Conservation (phyloP, 2,888 invertebrate genomes). For the Parapristionchus giblindavisi region DNA sequence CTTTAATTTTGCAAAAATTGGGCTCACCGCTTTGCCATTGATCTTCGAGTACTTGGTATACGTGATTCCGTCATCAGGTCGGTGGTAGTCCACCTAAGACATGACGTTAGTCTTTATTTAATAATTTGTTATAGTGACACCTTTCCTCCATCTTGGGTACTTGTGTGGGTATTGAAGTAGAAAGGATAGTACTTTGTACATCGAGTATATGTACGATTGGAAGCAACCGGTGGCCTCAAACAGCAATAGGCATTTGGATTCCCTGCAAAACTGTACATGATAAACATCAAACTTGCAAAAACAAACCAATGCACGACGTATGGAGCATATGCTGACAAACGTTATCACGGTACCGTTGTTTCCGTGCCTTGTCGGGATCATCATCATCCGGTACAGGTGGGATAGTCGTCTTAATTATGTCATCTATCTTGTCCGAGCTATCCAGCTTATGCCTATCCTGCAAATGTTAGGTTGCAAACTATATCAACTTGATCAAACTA, state of each 20-base stretch:
- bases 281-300: no score
- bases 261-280: no score
- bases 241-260: no score
- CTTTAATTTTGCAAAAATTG: no score
- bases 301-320: background rate
- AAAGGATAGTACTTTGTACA: background rate
- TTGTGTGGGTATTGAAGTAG: background rate
- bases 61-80: background rate
- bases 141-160: background rate
- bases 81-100: background rate
- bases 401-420: background rate
- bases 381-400: background rate
- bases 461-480: background rate
- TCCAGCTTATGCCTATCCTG: slow-evolving; percentile 1
- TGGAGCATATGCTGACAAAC: background rate
- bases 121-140: background rate
- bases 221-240: no score
- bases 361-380: background rate
- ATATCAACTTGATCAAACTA: background rate
- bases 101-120: no score
- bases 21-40: no score
- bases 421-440: background rate
- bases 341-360: background rate
- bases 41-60: no score
- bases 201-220: no score